Evolutionary conservation across 2,888 invertebrate genomes (phyloP), one percentile per base, ranked within the genome.

Genomic region (Elegia similella): DNA sequence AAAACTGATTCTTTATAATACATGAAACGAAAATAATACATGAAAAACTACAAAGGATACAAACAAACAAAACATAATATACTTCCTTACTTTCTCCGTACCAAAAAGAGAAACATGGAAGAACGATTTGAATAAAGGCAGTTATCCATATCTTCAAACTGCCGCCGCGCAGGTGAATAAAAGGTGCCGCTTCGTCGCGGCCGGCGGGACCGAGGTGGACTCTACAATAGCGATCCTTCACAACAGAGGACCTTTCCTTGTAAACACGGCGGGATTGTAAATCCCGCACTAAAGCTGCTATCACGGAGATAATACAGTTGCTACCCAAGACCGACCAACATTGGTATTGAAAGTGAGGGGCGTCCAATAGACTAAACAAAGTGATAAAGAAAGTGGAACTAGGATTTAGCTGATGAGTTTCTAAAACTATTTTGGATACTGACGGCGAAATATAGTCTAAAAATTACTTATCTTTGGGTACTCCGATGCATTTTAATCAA

Each of bases 121-220:
- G 64, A 63, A 59, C 47, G 62, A 67, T 70, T 64, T 59, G 66
- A 72, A 69, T 65, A 68, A 38, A 5, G 23, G 65, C 63, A 64
- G 65, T 67, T 65, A 64, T 63, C 59, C 66, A 55, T 61, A 62
- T 67, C 66, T 64, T 63, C 65, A 53, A 38, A 59, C 57, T 61
- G 59, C 63, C 61, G 64, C 60, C 63, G 62, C 60, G 65, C 64
- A 67, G 54, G 66, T 61, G 61, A 57, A 54, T 67, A 69, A 70
- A 73, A 66, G 73, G 61, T 65, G 63, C 62, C 64, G 67, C 69
- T 76, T 75, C 72, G 71, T 65, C 56, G 65, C 52, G 55, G 55
- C 61, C 61, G 64, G 65, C 65, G 65, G 17, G 38, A 15, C 64
- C 56, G 55, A 66, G 70, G 69, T 63, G 48, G 48, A 50, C 50